Percentiles rank a stretch among this genome's conserved stretches.
Conservation (phyloP, 2,113 vertebrate species). For the Ornithorhynchus anatinus region DNA sequence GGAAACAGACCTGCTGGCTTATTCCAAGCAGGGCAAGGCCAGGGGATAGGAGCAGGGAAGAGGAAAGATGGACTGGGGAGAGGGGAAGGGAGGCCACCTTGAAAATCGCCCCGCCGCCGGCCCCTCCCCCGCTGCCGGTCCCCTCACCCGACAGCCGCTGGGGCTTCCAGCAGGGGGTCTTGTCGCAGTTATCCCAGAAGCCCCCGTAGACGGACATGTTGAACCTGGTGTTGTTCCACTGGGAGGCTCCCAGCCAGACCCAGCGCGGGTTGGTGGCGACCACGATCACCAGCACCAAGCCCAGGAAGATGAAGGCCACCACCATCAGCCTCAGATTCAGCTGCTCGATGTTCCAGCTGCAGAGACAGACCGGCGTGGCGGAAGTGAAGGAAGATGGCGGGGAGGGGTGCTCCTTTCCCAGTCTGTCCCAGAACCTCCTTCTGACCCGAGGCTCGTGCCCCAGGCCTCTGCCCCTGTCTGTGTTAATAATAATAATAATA, state of each 20-base stretch:
- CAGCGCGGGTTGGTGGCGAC: background rate
- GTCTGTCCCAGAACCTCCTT: no score
- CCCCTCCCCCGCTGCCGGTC: background rate
- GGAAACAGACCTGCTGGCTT: no score
- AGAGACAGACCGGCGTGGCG: no score
- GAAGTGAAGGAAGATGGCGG: no score
- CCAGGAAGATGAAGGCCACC: background rate
- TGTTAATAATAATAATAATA: no score
- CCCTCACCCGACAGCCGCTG: background rate
- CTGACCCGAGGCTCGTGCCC: no score
- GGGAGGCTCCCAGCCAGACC: background rate
- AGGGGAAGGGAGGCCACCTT: no score
- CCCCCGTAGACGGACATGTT: background rate
- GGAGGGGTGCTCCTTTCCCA: no score
- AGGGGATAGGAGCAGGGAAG: no score
- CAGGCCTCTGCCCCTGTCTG: no score
- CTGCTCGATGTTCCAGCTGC: background rate
- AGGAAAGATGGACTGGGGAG: no score
- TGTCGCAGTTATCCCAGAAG: background rate
- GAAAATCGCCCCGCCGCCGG: background rate
- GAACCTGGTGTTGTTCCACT: rapidly evolving
- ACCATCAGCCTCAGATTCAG: background rate
- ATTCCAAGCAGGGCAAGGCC: no score
- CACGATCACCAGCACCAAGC: background rate
- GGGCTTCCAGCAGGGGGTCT: background rate